Evolutionary conservation across 2,113 vertebrate species (phyloP), one percentile per base, ranked within the genome.

Genomic region (Amphiprion percula): DNA sequence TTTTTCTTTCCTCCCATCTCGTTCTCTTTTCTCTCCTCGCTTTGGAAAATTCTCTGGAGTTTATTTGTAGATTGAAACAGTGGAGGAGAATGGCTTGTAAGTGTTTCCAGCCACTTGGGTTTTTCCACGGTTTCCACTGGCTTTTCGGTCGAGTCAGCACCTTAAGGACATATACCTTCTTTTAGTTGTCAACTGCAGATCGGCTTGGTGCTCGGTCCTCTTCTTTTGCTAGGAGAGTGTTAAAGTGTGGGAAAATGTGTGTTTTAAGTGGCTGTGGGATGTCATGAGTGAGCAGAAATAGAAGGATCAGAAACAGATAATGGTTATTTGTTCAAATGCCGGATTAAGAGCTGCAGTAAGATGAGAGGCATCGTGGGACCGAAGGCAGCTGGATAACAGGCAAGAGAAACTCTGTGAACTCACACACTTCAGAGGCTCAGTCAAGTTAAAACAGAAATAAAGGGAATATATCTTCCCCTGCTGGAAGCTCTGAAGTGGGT

Each of bases 1-100:
- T 49, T 69, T 74, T 80, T 37, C 62, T 59, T 74, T 17, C 46
- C 67, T 44, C 67, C 72, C 2, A 65, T 79, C 74, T 69, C 68
- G 23, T 64, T 62, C 58, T 65, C 66, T 49, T 58, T 67, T 85
- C 69, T 55, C 53, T 83, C 85, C 76, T 44, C 14, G 92, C 90
- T 92, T 93, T 93, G 91, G 92, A 93, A 94, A 93, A 88, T 87
- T 84, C 87, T 88, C 89, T 92, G 90, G 79, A 87, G 88, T 92
- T 93, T 93, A 89, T 92, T 93, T 94, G 90, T 86, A 87, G 90
- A 92, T 86, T 82, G 80, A 92, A 88, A 83, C 85, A 82, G 82
- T 74, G 84, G 77, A 91, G 85, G 86, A 92, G 84, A 90, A 85
- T 56, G 74, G 77, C 77, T 79, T 90, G 54, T 90, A 89, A 92